Conservation (phyloP, 2,113 vertebrate genomes). For the Elaphurus davidianus region DNA sequence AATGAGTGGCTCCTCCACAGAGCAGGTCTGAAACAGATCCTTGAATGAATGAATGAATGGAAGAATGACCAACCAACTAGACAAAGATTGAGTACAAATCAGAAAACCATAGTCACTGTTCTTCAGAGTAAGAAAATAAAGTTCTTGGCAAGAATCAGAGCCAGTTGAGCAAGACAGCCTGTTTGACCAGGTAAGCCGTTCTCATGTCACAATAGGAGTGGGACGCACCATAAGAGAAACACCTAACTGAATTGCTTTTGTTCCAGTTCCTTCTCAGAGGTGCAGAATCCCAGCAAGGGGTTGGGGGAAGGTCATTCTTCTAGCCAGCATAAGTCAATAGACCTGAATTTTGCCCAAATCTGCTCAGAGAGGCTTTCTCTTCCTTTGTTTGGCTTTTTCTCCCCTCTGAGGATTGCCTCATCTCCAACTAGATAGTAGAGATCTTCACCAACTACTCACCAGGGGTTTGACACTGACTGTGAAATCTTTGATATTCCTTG, state of each 20-base stretch:
- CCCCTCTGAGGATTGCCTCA: background rate
- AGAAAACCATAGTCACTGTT: background rate
- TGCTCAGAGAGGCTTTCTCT: background rate
- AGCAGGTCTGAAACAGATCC: background rate
- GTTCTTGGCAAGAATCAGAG: background rate
- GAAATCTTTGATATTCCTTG: background rate
- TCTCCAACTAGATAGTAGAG: background rate
- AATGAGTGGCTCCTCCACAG: background rate
- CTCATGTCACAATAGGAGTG: background rate
- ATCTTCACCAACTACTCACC: background rate
- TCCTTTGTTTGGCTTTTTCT: background rate
- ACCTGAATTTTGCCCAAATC: background rate
- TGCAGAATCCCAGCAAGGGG: background rate
- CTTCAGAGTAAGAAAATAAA: background rate
- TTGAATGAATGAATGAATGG: background rate
- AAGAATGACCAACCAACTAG: background rate
- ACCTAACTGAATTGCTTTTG: background rate
- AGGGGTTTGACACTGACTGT: background rate
- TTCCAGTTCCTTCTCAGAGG: background rate
- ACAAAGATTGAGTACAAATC: background rate
- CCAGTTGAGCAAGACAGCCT: background rate
- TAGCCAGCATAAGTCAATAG: background rate
- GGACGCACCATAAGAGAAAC: background rate
- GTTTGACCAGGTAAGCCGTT: background rate
- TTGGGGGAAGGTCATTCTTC: background rate